Evolutionary conservation across 2,797 vertebrate genomes (phyloP).

Genomic region (Phrynocephalus vlangalii): DNA sequence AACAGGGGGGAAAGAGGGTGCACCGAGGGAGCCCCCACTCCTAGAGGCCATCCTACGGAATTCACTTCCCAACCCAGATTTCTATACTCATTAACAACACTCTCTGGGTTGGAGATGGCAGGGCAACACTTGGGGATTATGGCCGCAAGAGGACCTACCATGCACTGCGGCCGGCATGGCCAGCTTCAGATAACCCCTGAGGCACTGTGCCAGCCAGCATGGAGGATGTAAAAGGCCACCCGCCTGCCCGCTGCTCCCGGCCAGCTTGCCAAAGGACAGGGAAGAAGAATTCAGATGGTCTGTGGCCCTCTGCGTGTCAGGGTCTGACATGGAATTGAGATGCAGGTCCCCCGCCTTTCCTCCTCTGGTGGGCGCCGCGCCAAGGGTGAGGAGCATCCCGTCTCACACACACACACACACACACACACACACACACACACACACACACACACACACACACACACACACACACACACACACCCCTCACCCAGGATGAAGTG

Average conservation of each 20-base stretch:
- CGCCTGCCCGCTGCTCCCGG: slow-evolving; percentile 6
- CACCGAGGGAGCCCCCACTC: no score
- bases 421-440: no score
- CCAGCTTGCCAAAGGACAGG: slow-evolving; percentile 38
- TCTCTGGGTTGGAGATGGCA: neutral
- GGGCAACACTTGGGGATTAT: neutral
- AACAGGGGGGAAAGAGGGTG: no score
- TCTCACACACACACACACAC: neutral
- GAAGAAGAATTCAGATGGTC: slow-evolving; percentile 23
- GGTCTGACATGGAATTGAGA: slow-evolving; percentile 17
- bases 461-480: no score
- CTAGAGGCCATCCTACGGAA: no score
- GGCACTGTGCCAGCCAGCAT: slow-evolving; percentile 42
- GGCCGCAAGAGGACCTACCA: neutral
- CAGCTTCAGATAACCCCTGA: slow-evolving; percentile 56
- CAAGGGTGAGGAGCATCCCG: neutral
- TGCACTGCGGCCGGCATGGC: neutral
- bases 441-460: no score
- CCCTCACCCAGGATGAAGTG: neutral
- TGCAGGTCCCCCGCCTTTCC: neutral
- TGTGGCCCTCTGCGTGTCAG: slow-evolving; percentile 46
- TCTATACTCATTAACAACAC: no score
- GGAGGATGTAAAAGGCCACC: slow-evolving; percentile 44
- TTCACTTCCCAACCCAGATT: no score
- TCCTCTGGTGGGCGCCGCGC: neutral